These are phyloP conservation scores for Nyctibius grandis DNA, from an alignment of 2,797 vertebrate species.

Conservation along the genomic window DNA sequence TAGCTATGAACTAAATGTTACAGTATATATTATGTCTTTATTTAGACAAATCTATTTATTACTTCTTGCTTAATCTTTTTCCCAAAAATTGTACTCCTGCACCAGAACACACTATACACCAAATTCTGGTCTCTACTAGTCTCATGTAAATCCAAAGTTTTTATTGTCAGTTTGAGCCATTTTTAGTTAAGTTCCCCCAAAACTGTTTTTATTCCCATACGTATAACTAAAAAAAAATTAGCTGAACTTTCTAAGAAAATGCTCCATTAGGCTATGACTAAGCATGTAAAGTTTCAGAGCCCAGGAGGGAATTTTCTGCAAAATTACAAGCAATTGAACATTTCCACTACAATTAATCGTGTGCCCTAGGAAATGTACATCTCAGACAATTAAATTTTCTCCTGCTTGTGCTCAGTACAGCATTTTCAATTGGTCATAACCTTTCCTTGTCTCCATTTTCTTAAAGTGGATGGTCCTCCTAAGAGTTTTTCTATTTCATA, in stretches of 20 bases:
- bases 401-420: background rate
- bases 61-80: background rate
- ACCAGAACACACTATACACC: background rate
- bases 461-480: background rate
- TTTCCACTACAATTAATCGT: conserved; percentile 62
- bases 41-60: background rate
- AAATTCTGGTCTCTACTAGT: background rate
- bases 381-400: conserved; percentile 60
- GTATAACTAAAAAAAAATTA: conserved; percentile 12
- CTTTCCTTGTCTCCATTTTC: conserved; percentile 1
- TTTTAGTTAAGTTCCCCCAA: background rate
- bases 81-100: background rate
- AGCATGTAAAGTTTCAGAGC: conserved; percentile 51
- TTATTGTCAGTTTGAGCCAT: background rate
- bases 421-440: conserved; percentile 45
- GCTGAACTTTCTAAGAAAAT: conserved; percentile 58
- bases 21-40: background rate
- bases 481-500: background rate
- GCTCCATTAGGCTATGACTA: conserved; percentile 47
- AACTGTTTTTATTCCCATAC: background rate
- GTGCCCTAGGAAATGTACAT: conserved; percentile 49
- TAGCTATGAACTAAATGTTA: background rate
- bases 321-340: conserved; percentile 67
- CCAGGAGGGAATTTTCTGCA: conserved; percentile 60
- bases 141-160: background rate